These are phyloP conservation scores for Anas bahamensis DNA, from an alignment of 2,797 vertebrate genomes.

Conservation along the genomic window DNA sequence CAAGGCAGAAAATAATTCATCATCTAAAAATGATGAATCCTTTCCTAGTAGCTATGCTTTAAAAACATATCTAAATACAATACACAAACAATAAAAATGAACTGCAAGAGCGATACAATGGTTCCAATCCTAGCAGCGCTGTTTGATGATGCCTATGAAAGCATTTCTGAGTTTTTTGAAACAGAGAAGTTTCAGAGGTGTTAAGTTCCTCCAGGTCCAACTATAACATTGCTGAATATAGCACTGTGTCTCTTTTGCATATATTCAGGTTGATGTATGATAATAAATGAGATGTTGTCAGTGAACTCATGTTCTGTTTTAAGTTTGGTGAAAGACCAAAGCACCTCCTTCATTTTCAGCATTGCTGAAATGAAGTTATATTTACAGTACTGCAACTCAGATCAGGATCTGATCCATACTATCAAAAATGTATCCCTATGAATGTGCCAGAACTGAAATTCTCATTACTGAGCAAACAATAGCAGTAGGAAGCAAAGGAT, in stretches of 20 bases:
- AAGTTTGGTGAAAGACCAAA: not conserved
- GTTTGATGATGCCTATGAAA: fast-evolving
- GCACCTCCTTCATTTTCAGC: not conserved
- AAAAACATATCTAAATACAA: not conserved
- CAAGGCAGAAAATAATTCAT: not conserved
- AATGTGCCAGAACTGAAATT: not conserved
- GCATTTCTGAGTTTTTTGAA: not conserved
- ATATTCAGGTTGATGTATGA: not conserved
- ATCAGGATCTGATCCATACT: not conserved
- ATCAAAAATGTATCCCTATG: not conserved
- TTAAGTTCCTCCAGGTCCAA: not conserved
- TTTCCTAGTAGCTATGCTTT: not conserved
- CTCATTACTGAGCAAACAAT: not conserved
- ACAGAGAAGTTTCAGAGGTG: not conserved
- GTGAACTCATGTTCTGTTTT: not conserved
- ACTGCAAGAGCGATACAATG: not conserved
- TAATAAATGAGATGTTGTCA: not conserved
- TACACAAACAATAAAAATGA: not conserved
- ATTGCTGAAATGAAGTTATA: fast-evolving
- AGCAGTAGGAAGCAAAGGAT: not conserved
- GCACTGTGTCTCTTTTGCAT: not conserved
- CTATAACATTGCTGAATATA: not conserved
- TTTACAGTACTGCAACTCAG: not conserved
- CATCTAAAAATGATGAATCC: not conserved
- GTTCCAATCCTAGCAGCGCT: not conserved